Evolutionary conservation across 2,797 vertebrate genomes (phyloP).

Genomic region (Halcyon badia): DNA sequence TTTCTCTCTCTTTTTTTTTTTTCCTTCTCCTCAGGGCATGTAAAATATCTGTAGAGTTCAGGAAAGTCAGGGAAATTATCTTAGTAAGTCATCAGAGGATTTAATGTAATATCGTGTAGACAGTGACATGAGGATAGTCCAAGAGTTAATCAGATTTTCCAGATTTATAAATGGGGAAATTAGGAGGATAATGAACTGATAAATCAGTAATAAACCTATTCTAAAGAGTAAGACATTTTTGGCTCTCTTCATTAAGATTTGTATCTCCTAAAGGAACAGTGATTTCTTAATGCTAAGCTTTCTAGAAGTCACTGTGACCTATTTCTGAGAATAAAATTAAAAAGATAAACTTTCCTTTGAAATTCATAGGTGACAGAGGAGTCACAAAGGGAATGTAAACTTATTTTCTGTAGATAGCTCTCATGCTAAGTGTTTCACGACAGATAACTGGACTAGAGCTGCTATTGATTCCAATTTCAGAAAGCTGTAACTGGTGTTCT

Average conservation of each 20-base stretch:
- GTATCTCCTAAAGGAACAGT: conserved; percentile 75
- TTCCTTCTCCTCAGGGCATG: background rate
- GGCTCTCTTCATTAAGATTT: conserved; percentile 80
- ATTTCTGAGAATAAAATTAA: conserved; percentile 66
- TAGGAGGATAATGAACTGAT: conserved; percentile 83
- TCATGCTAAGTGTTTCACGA: background rate
- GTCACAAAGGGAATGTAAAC: conserved; percentile 52
- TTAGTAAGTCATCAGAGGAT: conserved; percentile 59
- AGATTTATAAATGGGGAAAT: conserved; percentile 80
- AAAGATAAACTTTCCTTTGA: conserved; percentile 65
- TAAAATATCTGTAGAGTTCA: conserved; percentile 35
- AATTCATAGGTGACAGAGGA: conserved; percentile 51
- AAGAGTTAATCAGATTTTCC: conserved; percentile 78
- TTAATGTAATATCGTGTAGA: conserved; percentile 58
- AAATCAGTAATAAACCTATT: conserved; percentile 81
- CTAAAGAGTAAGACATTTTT: conserved; percentile 77
- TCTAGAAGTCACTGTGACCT: conserved; percentile 60
- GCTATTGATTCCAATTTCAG: background rate
- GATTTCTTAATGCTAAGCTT: conserved; percentile 72
- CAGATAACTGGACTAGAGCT: background rate
- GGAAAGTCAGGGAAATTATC: conserved; percentile 44
- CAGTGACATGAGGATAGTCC: conserved; percentile 71
- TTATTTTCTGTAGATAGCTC: conserved; percentile 22
- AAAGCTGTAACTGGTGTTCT: background rate
- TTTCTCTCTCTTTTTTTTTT: background rate